Conservation (phyloP, 2,113 vertebrate species). For the Heterotilapia buettikoferi region DNA sequence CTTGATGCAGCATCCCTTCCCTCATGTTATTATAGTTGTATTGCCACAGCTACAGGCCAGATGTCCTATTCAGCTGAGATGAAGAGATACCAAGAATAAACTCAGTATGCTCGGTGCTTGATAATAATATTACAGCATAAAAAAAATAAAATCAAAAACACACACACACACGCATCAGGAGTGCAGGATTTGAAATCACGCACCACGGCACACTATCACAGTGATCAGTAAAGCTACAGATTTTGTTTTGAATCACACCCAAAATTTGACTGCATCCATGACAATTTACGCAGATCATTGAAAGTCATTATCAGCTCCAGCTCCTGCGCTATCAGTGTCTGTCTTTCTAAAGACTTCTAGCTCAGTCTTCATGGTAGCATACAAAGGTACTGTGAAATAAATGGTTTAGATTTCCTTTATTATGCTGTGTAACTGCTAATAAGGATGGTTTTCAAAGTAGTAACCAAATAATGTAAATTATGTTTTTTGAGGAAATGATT, state of each 20-base stretch:
- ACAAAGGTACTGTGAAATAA: not conserved
- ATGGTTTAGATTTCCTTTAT: not conserved
- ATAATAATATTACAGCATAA: not conserved
- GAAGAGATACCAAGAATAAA: slow-evolving; percentile 50
- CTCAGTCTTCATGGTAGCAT: not conserved
- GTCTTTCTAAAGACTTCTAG: not conserved
- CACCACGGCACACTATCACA: not conserved
- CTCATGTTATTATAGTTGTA: slow-evolving; percentile 12
- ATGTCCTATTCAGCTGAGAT: slow-evolving; percentile 51
- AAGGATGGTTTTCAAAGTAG: not conserved
- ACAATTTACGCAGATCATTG: not conserved
- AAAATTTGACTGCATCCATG: not conserved
- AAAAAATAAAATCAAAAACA: not conserved
- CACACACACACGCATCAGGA: not conserved
- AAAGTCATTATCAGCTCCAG: not conserved
- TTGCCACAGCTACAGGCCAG: slow-evolving; percentile 26
- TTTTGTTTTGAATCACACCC: not conserved
- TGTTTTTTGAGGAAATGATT: not conserved
- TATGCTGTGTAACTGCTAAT: accelerated
- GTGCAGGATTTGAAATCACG: not conserved
- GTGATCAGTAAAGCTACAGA: not conserved
- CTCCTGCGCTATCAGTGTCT: not conserved
- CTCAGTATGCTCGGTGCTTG: not conserved
- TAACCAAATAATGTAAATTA: not conserved
- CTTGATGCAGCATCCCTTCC: slow-evolving; percentile 27